Conservation (phyloP, 2,888 invertebrate genomes). For the Scrobipalpa costella region DNA sequence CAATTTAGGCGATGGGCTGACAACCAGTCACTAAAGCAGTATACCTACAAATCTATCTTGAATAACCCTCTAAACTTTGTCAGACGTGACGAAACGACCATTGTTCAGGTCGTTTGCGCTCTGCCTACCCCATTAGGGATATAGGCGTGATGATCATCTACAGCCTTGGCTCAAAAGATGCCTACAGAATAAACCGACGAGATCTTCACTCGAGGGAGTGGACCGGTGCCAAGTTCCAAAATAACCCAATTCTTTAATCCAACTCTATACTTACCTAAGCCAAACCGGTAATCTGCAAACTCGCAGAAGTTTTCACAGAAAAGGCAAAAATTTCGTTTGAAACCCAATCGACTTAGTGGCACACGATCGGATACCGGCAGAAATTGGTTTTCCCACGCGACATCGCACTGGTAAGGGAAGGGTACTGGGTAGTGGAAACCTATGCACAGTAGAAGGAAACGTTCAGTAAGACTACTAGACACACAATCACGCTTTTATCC, state of each 20-base stretch:
- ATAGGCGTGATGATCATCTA: too few relatives aligned
- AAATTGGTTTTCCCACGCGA: constrained; percentile 69
- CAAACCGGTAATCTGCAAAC: constrained; percentile 25
- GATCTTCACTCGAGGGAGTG: constrained; percentile 6
- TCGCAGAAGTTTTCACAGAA: constrained; percentile 32
- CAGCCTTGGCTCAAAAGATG: neutral
- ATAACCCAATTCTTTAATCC: constrained; percentile 17
- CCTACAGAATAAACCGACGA: constrained; percentile 1
- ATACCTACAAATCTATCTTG: too few relatives aligned
- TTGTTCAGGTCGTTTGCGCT: too few relatives aligned
- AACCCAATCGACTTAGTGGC: constrained; percentile 64
- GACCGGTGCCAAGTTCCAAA: constrained; percentile 14
- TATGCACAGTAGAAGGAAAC: neutral
- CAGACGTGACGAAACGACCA: too few relatives aligned
- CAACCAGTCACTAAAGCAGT: too few relatives aligned
- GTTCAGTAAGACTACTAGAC: neutral
- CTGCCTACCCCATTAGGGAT: too few relatives aligned
- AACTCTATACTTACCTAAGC: neutral
- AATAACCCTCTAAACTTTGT: too few relatives aligned
- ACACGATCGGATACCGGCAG: constrained; percentile 54
- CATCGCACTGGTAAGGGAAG: constrained; percentile 37
- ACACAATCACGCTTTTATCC: too few relatives aligned
- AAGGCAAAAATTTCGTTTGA: constrained; percentile 49
- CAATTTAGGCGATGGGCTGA: too few relatives aligned
- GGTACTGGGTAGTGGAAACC: constrained; percentile 8